Evolutionary conservation across 1,140 invertebrate genomes (phyloP), one percentile per base, ranked within the genome.

Genomic region (Medauroidea extradentata): DNA sequence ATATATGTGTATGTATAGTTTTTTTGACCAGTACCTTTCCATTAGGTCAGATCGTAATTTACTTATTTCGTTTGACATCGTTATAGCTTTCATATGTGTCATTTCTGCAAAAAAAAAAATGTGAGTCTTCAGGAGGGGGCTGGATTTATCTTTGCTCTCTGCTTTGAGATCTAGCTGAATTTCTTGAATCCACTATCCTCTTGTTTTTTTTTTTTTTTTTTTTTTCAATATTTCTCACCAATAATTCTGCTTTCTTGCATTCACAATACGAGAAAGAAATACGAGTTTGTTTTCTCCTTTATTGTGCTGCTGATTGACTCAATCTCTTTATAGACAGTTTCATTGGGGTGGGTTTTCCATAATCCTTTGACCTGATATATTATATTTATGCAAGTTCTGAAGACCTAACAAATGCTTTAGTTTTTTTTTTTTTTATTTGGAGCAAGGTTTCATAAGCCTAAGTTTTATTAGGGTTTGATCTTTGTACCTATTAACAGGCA

Each of bases 331-430:
- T 44, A 44, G n/a, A 44, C 43, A n/a, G 43, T 44, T 44, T 44
- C 43, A 44, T 44, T 44, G 43, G 43, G 43, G n/a, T 18, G 43
- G 43, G 21, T 44, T 44, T 19, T 44, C 43, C 43, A 44, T n/a
- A 44, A 5, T 44, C 21, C 43, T 44, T 44, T n/a, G 21, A 44
- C 43, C 43, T 44, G 43, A 19, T 44, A 44, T 44, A 18, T 44
- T n/a, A 18, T 44, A 44, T 44, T 44, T 44, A 44, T 44, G n/a
- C n/a, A 44, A 44, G 43, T 44, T 44, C n/a, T 44, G 43, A 44
- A n/a, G n/a, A n/a, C n/a, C n/a, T n/a, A n/a, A n/a, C n/a, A n/a
- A n/a, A n/a, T n/a, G n/a, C n/a, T n/a, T n/a, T n/a, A n/a, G n/a
- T n/a, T n/a, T n/a, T n/a, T n/a, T n/a, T n/a, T n/a, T n/a, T n/a